Evolutionary conservation across 92 coral and sea anemone species (phyloP).

Genomic region (Phymanthus crucifer): DNA sequence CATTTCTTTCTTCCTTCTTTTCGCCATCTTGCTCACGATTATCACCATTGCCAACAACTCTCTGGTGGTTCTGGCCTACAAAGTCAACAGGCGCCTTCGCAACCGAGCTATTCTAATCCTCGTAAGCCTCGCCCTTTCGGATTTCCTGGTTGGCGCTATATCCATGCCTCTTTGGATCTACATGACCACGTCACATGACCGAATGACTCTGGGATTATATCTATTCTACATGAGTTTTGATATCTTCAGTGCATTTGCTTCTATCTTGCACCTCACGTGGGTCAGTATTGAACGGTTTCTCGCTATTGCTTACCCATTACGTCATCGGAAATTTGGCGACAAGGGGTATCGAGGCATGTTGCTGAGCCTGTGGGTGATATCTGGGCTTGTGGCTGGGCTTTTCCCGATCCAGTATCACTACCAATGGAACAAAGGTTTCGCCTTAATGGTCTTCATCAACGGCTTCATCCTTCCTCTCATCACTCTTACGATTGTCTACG

Average conservation of each 20-base stretch:
- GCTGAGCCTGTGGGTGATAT: conserved; percentile 49
- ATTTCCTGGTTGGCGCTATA: conserved; percentile 68
- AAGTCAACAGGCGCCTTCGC: conserved; percentile 63
- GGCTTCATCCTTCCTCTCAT: conserved; percentile 48
- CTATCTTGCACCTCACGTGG: conserved; percentile 86
- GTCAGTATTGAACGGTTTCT: conserved; percentile 85
- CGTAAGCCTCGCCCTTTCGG: conserved; percentile 79
- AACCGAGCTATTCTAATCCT: conserved; percentile 64
- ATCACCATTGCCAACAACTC: conserved; percentile 52
- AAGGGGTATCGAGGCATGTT: conserved; percentile 63
- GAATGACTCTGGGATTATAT: conserved; percentile 29
- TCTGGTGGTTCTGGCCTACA: conserved; percentile 68
- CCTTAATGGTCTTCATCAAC: conserved; percentile 33
- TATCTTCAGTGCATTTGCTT: conserved; percentile 83
- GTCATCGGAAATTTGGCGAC: conserved; percentile 66
- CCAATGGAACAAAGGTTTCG: conserved; percentile 29
- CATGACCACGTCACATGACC: conserved; percentile 33
- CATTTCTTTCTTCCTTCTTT: conserved; percentile 35
- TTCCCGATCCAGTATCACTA: conserved; percentile 40
- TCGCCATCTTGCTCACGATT: conserved; percentile 51
- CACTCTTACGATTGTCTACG: conserved; percentile 44
- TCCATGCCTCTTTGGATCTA: conserved; percentile 77
- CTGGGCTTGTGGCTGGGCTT: conserved; percentile 45
- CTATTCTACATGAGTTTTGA: conserved; percentile 69
- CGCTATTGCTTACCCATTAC: conserved; percentile 78